Evolutionary conservation across 2,888 invertebrate species (phyloP), one percentile per base, ranked within the genome.

Genomic region (Eupithecia abbreviata): DNA sequence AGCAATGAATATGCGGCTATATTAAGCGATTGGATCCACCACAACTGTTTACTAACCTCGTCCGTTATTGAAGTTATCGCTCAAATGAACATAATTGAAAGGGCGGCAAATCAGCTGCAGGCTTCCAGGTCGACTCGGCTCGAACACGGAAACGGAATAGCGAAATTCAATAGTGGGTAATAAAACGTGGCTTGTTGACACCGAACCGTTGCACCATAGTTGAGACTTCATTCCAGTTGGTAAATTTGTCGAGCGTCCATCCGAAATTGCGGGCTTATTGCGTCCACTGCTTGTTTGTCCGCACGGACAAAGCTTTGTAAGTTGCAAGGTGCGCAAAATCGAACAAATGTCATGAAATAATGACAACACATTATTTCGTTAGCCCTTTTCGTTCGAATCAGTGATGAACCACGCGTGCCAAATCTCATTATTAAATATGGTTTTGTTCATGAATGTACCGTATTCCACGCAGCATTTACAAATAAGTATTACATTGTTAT

Each of bases 261-360:
- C 90, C 90, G 89, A 91, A 93, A 93, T 90, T 89, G 91, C 90
- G 87, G 86, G 90, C 90, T 93, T 94, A 94, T 94, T 94, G 94
- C 93, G 87, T 88, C 89, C 90, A 90, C 87, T 84, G 89, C 85
- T 86, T 92, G 92, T 93, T 92, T 93, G 91, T 90, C 80, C 84
- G 85, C 83, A 83, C 85, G 87, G 90, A 90, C 93, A 92, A 93
- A 93, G 93, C 93, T 93, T 93, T 93, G 91, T 89, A 88, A 89
- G 85, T 85, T 84, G 85, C 85, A 89, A 92, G 91, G 91, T 93
- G 89, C 83, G 89, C 83, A 85, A 87, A 87, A 88, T 89, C 88
- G 89, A 90, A 92, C 90, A 90, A 89, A 90, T 88, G 85, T 86
- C 84, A 81, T 81, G 80, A 85, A 82, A 87, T 89, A 85, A 86